These are phyloP conservation scores for Varanus salvator DNA, from an alignment of 2,113 vertebrate species.

Conservation along the genomic window DNA sequence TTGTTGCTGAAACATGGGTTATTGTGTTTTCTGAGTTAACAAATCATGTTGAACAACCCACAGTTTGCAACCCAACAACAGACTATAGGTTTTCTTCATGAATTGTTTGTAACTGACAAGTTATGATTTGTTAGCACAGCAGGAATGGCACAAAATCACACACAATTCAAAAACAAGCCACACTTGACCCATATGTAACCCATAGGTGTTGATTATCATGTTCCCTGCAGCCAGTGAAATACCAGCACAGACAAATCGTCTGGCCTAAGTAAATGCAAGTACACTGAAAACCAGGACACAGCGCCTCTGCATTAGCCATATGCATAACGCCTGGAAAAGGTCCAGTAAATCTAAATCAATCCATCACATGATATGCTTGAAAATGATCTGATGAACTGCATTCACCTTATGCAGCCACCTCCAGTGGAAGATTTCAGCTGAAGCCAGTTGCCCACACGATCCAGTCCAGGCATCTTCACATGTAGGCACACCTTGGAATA, in stretches of 20 bases:
- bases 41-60: too few species aligned
- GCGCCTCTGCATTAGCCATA: not conserved
- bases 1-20: too few species aligned
- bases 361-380: not conserved
- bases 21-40: too few species aligned
- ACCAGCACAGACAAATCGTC: not conserved
- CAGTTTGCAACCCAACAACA: too few species aligned
- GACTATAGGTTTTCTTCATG: too few species aligned
- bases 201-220: too few species aligned
- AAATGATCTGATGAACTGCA: not conserved
- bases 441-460: slow-evolving; percentile 8
- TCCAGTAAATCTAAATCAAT: not conserved
- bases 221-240: too few species aligned
- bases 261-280: not conserved
- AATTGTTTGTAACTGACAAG: too few species aligned
- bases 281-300: not conserved
- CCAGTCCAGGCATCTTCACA: not conserved
- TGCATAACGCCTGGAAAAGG: not conserved
- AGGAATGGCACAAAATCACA: too few species aligned
- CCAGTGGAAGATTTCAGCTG: not conserved
- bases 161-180: too few species aligned
- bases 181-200: too few species aligned
- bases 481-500: not conserved
- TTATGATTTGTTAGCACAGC: too few species aligned
- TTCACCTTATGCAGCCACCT: not conserved